Evolutionary conservation across 2,113 vertebrate species (phyloP).

Genomic region (Vidua macroura): DNA sequence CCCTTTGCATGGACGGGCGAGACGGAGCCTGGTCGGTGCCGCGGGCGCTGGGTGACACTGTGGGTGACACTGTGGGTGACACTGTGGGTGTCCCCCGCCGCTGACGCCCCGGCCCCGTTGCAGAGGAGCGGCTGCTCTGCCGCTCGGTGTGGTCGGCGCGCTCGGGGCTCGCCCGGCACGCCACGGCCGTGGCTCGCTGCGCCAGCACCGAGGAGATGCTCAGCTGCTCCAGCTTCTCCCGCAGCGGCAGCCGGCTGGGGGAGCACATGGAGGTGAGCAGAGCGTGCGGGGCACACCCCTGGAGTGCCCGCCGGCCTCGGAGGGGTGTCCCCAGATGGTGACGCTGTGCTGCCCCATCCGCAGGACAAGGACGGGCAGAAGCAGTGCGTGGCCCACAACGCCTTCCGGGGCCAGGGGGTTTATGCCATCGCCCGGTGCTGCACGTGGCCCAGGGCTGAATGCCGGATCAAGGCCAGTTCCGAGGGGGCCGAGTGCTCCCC

Average conservation of each 20-base stretch:
- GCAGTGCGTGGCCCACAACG: conserved; percentile 75
- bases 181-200: conserved; percentile 68
- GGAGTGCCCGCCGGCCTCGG: fast-evolving
- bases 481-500: conserved; percentile 51
- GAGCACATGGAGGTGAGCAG: conserved; percentile 76
- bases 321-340: not conserved
- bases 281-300: fast-evolving
- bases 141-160: conserved; percentile 84
- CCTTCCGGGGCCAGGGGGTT: conserved; percentile 68
- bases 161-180: conserved; percentile 51
- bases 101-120: not conserved
- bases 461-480: conserved; percentile 43
- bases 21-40: fast-evolving
- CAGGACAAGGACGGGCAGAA: conserved; percentile 70
- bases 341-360: fast-evolving
- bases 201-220: conserved; percentile 75
- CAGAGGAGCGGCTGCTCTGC: conserved; percentile 77
- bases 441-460: conserved; percentile 65
- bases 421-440: conserved; percentile 85
- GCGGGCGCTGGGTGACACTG: not conserved
- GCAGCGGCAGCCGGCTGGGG: conserved; percentile 64
- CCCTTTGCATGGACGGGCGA: not conserved
- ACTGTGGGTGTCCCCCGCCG: fast-evolving
- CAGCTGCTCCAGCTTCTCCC: conserved; percentile 78
- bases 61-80: fast-evolving